phyloP scores from a whole-genome alignment of 2,888 invertebrate species.

The Abrostola tripartita region DNA sequence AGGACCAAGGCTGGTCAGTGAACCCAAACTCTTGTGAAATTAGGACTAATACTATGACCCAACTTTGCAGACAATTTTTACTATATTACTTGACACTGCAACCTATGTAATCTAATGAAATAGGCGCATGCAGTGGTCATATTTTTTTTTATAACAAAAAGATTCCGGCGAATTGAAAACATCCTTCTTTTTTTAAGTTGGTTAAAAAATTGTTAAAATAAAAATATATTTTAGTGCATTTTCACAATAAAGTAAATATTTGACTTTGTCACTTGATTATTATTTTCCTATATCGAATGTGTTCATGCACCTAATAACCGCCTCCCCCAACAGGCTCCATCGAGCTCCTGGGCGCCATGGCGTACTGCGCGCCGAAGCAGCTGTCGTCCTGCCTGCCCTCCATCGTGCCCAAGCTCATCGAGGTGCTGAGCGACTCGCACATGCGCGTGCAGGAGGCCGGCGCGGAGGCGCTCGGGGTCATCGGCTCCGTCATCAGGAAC shows the following conservation, averaged over 20 bases:
- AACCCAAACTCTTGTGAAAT: not conserved
- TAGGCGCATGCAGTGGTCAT: no score
- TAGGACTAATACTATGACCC: not conserved
- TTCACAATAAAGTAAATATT: no score
- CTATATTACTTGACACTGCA: no score
- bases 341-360: slow-evolving; percentile 99
- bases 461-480: slow-evolving; percentile 97
- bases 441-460: slow-evolving; percentile 99
- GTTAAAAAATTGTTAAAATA: no score
- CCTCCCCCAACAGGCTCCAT: slow-evolving; percentile 95
- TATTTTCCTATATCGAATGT: no score
- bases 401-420: slow-evolving; percentile 99
- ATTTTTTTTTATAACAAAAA: no score
- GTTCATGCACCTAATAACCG: no score
- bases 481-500: slow-evolving; percentile 99
- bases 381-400: slow-evolving; percentile 98
- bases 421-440: slow-evolving; percentile 99
- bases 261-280: no score
- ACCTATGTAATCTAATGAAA: no score
- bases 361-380: slow-evolving; percentile 99
- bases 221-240: not conserved
- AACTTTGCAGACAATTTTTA: no score
- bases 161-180: no score
- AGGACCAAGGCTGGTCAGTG: slow-evolving; percentile 95
- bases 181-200: no score